Evolutionary conservation across 2,888 invertebrate species (phyloP).

Genomic region (Amphipoea oculea): DNA sequence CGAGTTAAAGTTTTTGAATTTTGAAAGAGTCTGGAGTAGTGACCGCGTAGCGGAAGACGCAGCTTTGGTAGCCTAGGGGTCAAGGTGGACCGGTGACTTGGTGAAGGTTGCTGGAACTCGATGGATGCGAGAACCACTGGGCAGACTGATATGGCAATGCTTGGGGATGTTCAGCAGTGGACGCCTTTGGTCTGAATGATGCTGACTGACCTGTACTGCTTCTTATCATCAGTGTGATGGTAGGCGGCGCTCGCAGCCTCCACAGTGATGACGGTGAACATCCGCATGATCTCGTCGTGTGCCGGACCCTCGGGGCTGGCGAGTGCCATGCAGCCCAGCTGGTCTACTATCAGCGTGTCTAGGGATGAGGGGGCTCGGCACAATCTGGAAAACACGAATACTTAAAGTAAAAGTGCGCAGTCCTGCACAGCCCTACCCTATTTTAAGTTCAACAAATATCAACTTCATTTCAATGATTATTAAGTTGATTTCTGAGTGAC

Average conservation of each 20-base stretch:
- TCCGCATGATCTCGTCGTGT: constrained; percentile 99
- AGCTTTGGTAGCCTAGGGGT: not conserved
- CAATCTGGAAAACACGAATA: constrained; percentile 87
- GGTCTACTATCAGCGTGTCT: constrained; percentile 98
- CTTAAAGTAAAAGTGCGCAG: too few relatives aligned
- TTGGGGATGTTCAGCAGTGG: not conserved
- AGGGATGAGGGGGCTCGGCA: constrained; percentile 97
- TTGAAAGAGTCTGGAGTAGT: not conserved
- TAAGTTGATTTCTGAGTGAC: too few relatives aligned
- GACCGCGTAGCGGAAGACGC: not conserved
- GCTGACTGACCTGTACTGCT: constrained; percentile 78
- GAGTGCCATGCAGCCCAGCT: constrained; percentile 99
- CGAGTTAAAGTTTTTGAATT: too few relatives aligned
- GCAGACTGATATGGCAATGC: not conserved
- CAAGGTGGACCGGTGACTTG: not conserved
- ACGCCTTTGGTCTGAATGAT: not conserved
- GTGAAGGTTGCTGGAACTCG: not conserved
- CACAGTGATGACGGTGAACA: constrained; percentile 98
- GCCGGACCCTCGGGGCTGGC: constrained; percentile 96
- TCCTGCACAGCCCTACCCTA: too few relatives aligned
- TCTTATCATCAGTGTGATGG: constrained; percentile 85
- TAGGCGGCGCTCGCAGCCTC: constrained; percentile 95
- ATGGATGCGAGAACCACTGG: not conserved
- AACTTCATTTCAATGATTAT: too few relatives aligned
- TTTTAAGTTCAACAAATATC: too few relatives aligned